Evolutionary conservation across 2,113 vertebrate species (phyloP), one percentile per base, ranked within the genome.

Genomic region (Calidris pygmaea): DNA sequence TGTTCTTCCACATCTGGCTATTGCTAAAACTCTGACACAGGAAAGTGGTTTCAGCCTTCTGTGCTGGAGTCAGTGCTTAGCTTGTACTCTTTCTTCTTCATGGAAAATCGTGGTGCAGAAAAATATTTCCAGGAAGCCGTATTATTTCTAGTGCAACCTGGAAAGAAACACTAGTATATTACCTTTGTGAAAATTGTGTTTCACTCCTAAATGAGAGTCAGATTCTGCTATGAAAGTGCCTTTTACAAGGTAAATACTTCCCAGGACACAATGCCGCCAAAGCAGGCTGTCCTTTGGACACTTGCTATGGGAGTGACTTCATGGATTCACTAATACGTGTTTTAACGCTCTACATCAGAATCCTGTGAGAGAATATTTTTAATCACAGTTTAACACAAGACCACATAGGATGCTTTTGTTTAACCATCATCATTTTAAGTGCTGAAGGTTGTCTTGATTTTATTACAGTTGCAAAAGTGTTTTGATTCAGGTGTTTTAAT

Each of bases 381-480:
- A 72, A 63, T 92, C 86, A 60, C 84, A 95, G 63, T 89, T 95
- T 78, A 97, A 83, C 71, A 18, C 72, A 74, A 79, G 96, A 97
- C 97, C 93, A 39, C 85, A 96, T 76, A 97, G 98, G 97, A 98
- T 96, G 95, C 75, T 90, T 85, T 78, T 95, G 94, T 98, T 98
- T 97, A 95, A 98, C 94, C 93, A 96, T 91, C 94, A 90, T 96
- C 34, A 94, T 97, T 97, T 96, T 91, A 82, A 96, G 96, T 85
- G 95, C 83, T 96, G 96, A 97, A 96, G 92, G 95, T 98, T 98
- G 98, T 98, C 97, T 96, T 95, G 91, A 95, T 93, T 97, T 98
- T 98, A 98, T 98, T 81, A 65, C 62, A 91, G 62, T 87, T 95
- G 83, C 34, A 71, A 87, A 96, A 93, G 37, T 74, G 84, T 82